Percentiles rank a stretch among this genome's conserved stretches.
phyloP scores from a whole-genome alignment of 2,113 vertebrate species.

The Carlito syrichta region DNA sequence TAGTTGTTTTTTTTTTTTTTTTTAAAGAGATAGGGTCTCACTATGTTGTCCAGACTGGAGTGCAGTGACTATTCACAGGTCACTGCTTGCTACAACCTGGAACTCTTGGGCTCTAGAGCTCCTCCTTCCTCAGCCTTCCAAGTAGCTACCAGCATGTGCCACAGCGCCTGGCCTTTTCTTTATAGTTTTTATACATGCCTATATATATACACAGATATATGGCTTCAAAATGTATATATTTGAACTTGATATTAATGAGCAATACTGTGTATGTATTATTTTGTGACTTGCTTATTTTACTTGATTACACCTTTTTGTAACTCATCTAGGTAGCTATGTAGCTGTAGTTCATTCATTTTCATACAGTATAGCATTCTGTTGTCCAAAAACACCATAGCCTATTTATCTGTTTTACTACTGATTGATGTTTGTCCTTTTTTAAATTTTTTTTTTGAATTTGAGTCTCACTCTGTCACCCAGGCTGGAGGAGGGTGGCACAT shows the following conservation, averaged over 20 bases:
- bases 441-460: not conserved
- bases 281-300: not conserved
- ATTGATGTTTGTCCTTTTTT: not conserved
- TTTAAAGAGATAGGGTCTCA: not conserved
- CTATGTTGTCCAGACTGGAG: not conserved
- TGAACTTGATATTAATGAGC: not conserved
- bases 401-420: not conserved
- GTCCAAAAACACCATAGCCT: not conserved
- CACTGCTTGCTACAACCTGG: not conserved
- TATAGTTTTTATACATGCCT: not conserved
- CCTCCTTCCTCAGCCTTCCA: not conserved
- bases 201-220: not conserved
- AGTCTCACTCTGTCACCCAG: too few species aligned
- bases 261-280: not conserved
- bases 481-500: too few species aligned
- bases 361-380: not conserved
- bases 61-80: not conserved
- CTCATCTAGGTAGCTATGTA: not conserved
- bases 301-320: not conserved
- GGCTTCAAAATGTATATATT: not conserved
- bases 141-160: not conserved
- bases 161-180: not conserved
- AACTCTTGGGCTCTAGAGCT: not conserved
- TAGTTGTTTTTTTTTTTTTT: not conserved
- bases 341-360: not conserved